A percentile compares a stretch with the other conserved stretches of the same genome.
phyloP scores from a whole-genome alignment of 2,797 vertebrate species.

The Ctenopoma multispine region DNA sequence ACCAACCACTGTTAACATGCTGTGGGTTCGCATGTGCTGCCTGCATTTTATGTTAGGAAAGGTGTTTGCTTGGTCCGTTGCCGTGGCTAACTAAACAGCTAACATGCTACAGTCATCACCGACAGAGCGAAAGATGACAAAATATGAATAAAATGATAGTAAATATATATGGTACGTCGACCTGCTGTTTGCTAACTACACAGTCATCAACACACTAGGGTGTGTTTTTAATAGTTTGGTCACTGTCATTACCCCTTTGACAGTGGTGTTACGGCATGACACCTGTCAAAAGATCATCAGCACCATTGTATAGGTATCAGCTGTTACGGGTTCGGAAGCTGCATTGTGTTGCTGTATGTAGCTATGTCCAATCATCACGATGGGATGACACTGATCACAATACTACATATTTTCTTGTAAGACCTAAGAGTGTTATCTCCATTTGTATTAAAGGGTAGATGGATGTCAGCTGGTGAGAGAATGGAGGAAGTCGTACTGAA shows the following conservation, averaged over 20 bases:
- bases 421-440: neutral
- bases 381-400: neutral
- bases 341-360: neutral
- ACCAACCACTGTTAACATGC: accelerated
- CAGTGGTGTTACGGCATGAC: slow-evolving; percentile 21
- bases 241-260: neutral
- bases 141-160: slow-evolving; percentile 16
- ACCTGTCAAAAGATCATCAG: slow-evolving; percentile 64
- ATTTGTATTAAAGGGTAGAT: neutral
- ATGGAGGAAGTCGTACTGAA: neutral
- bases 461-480: neutral
- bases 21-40: neutral
- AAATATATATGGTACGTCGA: neutral
- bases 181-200: neutral
- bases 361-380: neutral
- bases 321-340: neutral
- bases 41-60: neutral
- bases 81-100: neutral
- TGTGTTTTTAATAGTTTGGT: neutral
- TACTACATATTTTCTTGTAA: neutral
- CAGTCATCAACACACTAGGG: neutral
- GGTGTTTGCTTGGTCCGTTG: neutral
- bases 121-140: slow-evolving; percentile 6
- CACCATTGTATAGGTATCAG: slow-evolving; percentile 4
- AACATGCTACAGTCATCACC: slow-evolving; percentile 25